Evolutionary conservation across 2,113 vertebrate genomes (phyloP).

Genomic region (Siniperca knerii): DNA sequence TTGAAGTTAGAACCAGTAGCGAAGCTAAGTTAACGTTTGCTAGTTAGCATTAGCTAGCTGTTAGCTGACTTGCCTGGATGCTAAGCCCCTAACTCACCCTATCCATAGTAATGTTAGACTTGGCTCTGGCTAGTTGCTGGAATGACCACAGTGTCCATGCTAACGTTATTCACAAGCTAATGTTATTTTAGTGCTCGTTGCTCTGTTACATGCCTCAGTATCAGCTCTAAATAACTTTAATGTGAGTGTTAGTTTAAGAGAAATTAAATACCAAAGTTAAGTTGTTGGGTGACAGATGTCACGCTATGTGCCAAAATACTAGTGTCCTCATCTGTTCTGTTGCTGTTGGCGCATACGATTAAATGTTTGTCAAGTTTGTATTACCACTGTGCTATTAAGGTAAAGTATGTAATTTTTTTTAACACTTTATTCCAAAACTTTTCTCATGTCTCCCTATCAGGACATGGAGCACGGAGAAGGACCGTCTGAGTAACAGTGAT

Average conservation of each 20-base stretch:
- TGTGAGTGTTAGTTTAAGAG: neutral
- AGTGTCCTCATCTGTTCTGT: neutral
- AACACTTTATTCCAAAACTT: neutral
- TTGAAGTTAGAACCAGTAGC: conserved; percentile 29
- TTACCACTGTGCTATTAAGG: neutral
- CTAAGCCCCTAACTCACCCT: conserved; percentile 42
- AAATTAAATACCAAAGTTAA: neutral
- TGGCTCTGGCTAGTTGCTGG: conserved; percentile 66
- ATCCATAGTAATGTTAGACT: neutral
- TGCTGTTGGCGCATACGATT: neutral
- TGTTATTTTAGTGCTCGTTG: neutral
- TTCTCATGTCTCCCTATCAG: conserved; percentile 54
- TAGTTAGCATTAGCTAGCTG: conserved; percentile 66
- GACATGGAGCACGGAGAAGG: conserved; percentile 70
- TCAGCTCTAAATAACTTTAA: neutral
- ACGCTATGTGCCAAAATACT: neutral
- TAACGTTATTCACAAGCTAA: neutral
- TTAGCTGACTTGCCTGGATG: conserved; percentile 40
- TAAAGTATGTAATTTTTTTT: too few species aligned
- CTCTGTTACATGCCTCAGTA: fast-evolving
- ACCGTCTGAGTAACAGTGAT: conserved; percentile 60
- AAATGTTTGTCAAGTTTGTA: neutral
- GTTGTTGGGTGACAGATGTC: conserved; percentile 18
- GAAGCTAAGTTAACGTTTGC: conserved; percentile 58
- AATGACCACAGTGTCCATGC: neutral